phyloP scores from a whole-genome alignment of 2,113 vertebrate genomes.

The Osmerus mordax region DNA sequence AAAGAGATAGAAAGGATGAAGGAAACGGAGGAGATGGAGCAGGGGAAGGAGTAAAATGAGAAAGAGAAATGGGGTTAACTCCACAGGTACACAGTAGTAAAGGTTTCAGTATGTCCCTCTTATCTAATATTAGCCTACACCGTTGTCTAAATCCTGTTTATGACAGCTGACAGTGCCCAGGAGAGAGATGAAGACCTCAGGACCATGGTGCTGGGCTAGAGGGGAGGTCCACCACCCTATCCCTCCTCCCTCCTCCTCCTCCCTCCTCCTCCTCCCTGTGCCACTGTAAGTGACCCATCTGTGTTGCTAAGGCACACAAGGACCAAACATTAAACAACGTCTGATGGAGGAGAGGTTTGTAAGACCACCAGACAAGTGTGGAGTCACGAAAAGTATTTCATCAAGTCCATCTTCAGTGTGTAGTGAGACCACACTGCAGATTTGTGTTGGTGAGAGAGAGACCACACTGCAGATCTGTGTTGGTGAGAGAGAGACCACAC shows the following conservation, averaged over 20 bases:
- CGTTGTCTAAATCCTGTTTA: neutral
- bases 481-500: no score
- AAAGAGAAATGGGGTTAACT: neutral
- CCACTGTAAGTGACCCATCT: neutral
- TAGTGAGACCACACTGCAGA: neutral
- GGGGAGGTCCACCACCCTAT: neutral
- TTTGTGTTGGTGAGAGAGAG: neutral
- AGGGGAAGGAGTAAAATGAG: neutral
- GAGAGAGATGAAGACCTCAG: neutral
- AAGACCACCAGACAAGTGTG: neutral
- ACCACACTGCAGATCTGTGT: neutral
- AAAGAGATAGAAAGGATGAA: no score
- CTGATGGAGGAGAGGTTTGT: neutral
- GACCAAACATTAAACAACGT: conserved; percentile 1
- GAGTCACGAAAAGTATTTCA: neutral
- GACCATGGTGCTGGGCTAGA: no score
- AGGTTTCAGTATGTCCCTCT: neutral
- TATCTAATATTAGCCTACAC: neutral
- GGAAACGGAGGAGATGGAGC: neutral
- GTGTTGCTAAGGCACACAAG: conserved; percentile 2
- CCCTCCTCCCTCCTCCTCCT: no score
- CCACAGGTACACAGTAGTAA: neutral
- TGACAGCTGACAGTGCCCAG: neutral
- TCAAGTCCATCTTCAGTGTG: neutral
- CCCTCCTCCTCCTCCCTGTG: neutral